Base-by-base conservation (phyloP, 1,140 invertebrate species). In the Drosophila ambigua region DNA sequence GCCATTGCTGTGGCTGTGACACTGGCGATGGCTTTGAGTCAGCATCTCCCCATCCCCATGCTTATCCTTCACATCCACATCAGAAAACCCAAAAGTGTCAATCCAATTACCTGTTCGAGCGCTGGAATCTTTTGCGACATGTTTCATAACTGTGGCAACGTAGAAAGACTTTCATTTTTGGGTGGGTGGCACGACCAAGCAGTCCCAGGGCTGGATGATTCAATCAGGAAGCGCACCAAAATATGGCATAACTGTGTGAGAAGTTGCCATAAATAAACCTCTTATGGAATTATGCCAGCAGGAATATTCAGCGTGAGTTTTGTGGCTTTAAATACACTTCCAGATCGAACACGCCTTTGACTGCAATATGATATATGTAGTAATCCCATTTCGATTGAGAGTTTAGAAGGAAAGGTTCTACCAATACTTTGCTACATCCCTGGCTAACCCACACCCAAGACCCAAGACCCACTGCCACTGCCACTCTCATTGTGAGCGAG, bases 21-120 rank as follows among this genome's bases (percentile, higher is more conserved):
- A 15, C 35, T 41, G 62, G 63, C 63, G 35, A 52, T 61, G 39
- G 48, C 69, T 53, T 49, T 41, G 50, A 13, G 35, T 39, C 35
- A 15, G 43, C 58, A 35, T 11, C 35, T 39, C 55, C 51, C 44
- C 49, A 35, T 20, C 23, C 23, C 23, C 23, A 54, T 74, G 46
- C 69, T 49, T 52, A 65, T 58, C 64, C 64, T 58, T 66, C 67
- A 45, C 54, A 69, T 60, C 65, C 54, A 53, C 77, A 62, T 58
- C 79, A 83, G 59, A 87, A 88, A 78, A 88, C 76, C 83, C 83
- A 83, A 88, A 88, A 88, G 83, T 88, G 83, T 88, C 83, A 88
- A 88, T 88, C 83, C 83, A 88, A 88, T 88, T 88, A 88, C 83
- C 83, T 88, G 83, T 88, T 88, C 83, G 83, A 88, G 84, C 76